A percentile compares a stretch with the other conserved stretches of the same genome.
phyloP scores from a whole-genome alignment of 2,888 invertebrate genomes.

The Aphelenchoides bicaudatus region DNA sequence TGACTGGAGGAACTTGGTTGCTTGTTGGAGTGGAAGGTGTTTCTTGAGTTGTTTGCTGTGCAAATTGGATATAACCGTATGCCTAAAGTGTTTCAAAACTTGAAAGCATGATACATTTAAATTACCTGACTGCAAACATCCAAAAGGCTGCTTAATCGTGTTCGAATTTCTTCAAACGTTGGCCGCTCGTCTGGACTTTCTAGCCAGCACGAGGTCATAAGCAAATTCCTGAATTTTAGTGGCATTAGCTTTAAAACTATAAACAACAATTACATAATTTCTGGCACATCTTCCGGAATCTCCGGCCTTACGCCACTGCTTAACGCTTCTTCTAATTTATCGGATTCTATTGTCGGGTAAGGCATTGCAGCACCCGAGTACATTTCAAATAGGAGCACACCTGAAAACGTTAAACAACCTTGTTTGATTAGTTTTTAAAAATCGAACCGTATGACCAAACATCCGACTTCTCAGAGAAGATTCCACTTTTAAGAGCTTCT shows the following conservation, averaged over 20 bases:
- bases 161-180: constrained; percentile 13
- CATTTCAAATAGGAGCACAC: constrained; percentile 25
- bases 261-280: constrained; percentile 24
- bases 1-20: neutral
- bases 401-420: constrained; percentile 29
- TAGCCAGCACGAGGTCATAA: neutral
- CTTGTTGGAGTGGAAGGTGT: neutral
- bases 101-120: too few relatives aligned
- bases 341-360: constrained; percentile 12
- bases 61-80: constrained; percentile 9
- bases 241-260: neutral
- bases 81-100: too few relatives aligned
- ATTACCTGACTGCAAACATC: neutral
- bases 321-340: constrained; percentile 9
- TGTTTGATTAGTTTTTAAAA: constrained; percentile 8
- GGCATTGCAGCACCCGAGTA: constrained; percentile 13
- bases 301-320: constrained; percentile 15
- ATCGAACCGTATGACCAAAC: constrained; percentile 22
- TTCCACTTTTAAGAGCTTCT: constrained; percentile 19
- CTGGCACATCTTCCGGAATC: constrained; percentile 18
- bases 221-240: neutral
- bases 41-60: neutral
- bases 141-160: neutral
- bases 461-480: constrained; percentile 25
- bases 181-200: constrained; percentile 4